A percentile compares a stretch with the other conserved stretches of the same genome.
These are phyloP conservation scores for Ceratoteleas bidentatus DNA, from an alignment of 1,140 invertebrate species.

Conservation along the genomic window DNA sequence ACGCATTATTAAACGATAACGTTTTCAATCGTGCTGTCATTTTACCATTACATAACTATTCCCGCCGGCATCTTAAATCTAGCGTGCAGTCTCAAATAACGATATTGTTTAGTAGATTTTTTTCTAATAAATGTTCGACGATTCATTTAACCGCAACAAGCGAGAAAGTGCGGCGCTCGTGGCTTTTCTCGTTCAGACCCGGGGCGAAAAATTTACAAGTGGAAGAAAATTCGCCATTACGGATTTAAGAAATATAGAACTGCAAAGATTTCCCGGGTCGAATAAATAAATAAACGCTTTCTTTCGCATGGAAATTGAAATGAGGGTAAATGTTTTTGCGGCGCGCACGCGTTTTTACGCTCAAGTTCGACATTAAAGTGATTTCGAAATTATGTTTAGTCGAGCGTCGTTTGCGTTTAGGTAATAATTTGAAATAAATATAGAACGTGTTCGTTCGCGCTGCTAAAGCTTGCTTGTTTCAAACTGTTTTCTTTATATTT, in stretches of 20 bases:
- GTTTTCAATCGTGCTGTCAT: too few relatives aligned
- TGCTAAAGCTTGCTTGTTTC: too few relatives aligned
- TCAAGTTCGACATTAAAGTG: conserved; percentile 20
- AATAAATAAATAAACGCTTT: conserved; percentile 50
- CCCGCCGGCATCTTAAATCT: conserved; percentile 36
- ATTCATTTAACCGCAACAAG: conserved; percentile 58
- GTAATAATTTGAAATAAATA: background rate
- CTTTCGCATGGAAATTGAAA: conserved; percentile 24
- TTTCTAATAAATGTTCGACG: conserved; percentile 44
- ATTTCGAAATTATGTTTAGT: conserved; percentile 10
- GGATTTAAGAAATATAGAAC: conserved; percentile 36
- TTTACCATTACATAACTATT: too few relatives aligned
- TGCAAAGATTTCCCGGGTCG: conserved; percentile 18
- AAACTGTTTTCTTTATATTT: too few relatives aligned
- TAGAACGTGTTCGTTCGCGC: too few relatives aligned
- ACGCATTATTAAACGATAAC: background rate
- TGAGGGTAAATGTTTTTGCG: conserved; percentile 17
- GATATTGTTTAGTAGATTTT: conserved; percentile 56
- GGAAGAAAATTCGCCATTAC: conserved; percentile 47
- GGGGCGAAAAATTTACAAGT: conserved; percentile 45
- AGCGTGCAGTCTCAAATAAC: conserved; percentile 36
- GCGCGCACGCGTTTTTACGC: conserved; percentile 11
- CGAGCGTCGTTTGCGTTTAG: background rate
- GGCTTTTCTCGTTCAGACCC: conserved; percentile 44
- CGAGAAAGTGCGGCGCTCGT: conserved; percentile 45